Base-by-base conservation (phyloP, 2,113 vertebrate species). In the Phasianus colchicus region DNA sequence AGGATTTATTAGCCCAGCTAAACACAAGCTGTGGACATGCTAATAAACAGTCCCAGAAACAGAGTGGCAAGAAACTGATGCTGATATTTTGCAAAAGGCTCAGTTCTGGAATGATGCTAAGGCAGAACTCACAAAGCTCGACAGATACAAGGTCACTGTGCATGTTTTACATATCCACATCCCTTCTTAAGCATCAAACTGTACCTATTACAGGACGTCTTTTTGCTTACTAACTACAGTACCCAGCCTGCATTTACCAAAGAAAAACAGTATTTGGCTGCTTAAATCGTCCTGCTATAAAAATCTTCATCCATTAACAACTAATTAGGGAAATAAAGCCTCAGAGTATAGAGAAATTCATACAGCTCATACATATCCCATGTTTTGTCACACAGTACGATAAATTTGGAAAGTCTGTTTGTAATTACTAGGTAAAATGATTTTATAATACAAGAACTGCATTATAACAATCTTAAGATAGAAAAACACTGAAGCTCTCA, bases 291-390 rank as follows among this genome's bases (percentile, higher is more conserved):
- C 50, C 55, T 50, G 14, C 18, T 77, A 50, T 43, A 60, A 74
- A 83, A 66, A 80, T 77, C 60, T 77, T 90, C 14, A 55, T 48
- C 42, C 60, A 67, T 9, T 7, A 94, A 64, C 24, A 95, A 86
- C 20, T 91, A 80, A 86, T 70, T 86, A 64, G 34, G 25, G 45
- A 88, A 95, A 88, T 50, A 86, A 89, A 83, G 60, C 60, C 80
- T 91, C 42, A 71, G 55, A 93, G 42, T 34, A 94, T 38, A 89
- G 10, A 83, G 21, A 55, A 77, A 71, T 95, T 80, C 3, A 70
- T 71, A 42, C 2, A 36, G 16, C 55, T 61, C 52, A 40, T 55
- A 58, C 16, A 71, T 43, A 58, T 22, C 32, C 22, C 17, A 42
- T 9, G 9, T 58, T 73, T n/a, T 75, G 43, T 20, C 27, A 61